Base-by-base conservation (phyloP, 2,797 vertebrate species). In the Cirrhinus molitorella region DNA sequence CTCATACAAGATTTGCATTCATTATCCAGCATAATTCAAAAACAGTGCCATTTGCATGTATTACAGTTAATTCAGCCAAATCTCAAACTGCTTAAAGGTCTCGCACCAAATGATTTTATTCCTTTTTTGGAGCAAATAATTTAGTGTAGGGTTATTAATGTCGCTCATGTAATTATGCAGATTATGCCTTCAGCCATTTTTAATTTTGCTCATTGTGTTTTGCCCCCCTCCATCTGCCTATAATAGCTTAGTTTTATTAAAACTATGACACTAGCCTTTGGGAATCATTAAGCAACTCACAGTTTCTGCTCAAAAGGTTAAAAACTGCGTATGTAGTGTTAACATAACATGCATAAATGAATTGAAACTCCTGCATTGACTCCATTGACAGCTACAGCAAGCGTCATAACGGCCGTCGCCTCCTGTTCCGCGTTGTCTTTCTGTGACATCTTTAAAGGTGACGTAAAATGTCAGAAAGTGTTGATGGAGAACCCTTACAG, bases 381-480 rank as follows among this genome's bases (percentile, higher is more conserved):
- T 34, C 31, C 31, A n/a, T n/a, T n/a, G n/a, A n/a, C 37, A 40
- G 37, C 37, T 59, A 10, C 10, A 61, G 9, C 6, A 23, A 28
- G 23, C 53, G 76, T 19, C 13, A 40, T 7, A 23, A 23, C 14
- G 55, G 12, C 28, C 34, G 45, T 75, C 23, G 4, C 40, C 16
- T 40, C 4, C 51, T 31, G 63, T 70, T 53, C 79, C 16, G 16
- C n/a, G 19, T 53, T 21, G 9, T 66, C 61, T 31, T 57, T 70
- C 55, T 63, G 40, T 53, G 45, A 75, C 4, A 28, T 81, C 74
- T 73, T 63, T 73, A 16, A 85, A 74, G 57, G 67, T 83, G 80
- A 74, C 57, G 82, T 87, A 23, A 93, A 92, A 92, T 92, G 92
- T 89, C 91, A 89, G 19, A 76, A 51, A 11, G 34, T 76, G 14